Evolutionary conservation across 2,797 vertebrate species (phyloP).

Genomic region (Sebastes diploproa): DNA sequence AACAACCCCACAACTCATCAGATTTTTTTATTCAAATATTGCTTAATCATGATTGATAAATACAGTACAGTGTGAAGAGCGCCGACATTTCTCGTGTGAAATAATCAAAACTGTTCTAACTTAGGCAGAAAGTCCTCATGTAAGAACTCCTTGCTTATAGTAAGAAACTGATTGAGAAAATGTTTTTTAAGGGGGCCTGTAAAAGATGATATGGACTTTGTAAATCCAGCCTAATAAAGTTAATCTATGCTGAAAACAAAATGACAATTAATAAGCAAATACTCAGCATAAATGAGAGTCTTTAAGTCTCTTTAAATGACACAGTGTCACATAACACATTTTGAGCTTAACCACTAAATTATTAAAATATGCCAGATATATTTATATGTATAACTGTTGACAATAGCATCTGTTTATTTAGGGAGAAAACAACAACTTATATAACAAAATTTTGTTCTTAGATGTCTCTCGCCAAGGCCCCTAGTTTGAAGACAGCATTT

Average conservation of each 20-base stretch:
- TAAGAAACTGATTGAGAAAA: background rate
- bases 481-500: constrained; percentile 76
- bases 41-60: background rate
- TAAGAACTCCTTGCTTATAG: background rate
- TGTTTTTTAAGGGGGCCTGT: background rate
- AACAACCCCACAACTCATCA: background rate
- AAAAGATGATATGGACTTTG: background rate
- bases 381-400: constrained; percentile 14
- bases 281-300: background rate
- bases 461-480: background rate
- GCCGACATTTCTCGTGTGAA: background rate
- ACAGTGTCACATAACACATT: background rate
- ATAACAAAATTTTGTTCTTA: background rate
- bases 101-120: background rate
- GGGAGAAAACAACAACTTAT: background rate
- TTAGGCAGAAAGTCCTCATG: too few relatives aligned
- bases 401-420: constrained; percentile 8
- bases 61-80: background rate
- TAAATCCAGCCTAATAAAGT: background rate
- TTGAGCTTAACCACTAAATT: background rate
- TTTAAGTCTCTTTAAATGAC: constrained; percentile 10
- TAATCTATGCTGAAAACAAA: background rate
- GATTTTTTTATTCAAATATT: background rate
- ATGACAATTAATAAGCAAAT: background rate
- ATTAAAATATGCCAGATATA: background rate